Evolutionary conservation across 2,797 vertebrate species (phyloP), one percentile per base, ranked within the genome.

Genomic region (Dermochelys coriacea): DNA sequence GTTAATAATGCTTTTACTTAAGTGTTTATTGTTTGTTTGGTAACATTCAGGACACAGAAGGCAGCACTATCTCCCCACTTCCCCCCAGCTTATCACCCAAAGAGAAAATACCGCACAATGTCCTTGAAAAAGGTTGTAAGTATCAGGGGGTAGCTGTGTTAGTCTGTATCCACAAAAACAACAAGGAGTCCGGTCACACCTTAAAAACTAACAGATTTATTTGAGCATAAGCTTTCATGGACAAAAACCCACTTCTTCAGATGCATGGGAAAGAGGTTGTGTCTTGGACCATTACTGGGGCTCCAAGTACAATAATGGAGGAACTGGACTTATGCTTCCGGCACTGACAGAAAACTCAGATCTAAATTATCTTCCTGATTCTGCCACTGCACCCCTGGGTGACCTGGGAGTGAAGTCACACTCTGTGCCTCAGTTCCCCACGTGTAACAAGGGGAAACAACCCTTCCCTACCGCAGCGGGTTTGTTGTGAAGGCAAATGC

Each of bases 1-100:
- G 5, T 27, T 41, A 81, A 37, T 68, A 37, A 0, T 14, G 49
- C 49, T 83, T 59, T 82, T 59, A 49, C 25, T 52, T n/a, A 29
- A 55, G 27, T 0, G 0, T 27, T 4, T 2, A 41, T 54, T 50
- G 12, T 0, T 0, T 1, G 23, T 21, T 57, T 47, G 37, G 29
- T 11, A 12, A 12, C 5, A 5, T 18, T 19, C 23, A 2, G 0
- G 31, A 11, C n/a, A 52, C 68, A 19, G 64, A 54, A 85, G 37
- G 55, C 1, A 6, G 34, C 19, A 51, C n/a, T 5, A 2, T 25
- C n/a, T 27, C 2, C 57, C 5, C 5, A 1, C 14, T 14, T 57
- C 0, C 0, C 0, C 45, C 23, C 29, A 78, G 55, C 14, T 8
- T 57, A 59, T 52, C 21, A 5, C 3, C 29, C 23, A 37, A 50